phyloP scores from a whole-genome alignment of 2,113 vertebrate species.

The Nothobranchius furzeri region DNA sequence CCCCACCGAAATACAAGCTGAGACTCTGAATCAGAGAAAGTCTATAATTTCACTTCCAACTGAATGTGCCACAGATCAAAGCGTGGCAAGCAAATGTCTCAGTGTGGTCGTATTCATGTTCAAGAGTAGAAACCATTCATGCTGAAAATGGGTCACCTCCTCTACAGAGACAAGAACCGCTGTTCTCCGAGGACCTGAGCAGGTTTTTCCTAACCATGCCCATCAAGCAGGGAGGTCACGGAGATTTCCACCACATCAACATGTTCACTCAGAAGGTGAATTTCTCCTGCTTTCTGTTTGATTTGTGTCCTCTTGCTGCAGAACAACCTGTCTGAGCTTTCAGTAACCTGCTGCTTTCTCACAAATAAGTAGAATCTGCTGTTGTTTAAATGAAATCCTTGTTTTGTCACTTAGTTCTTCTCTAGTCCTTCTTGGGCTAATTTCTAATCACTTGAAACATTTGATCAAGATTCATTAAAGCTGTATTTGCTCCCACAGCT shows the following conservation, averaged over 20 bases:
- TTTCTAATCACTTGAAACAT: too few species aligned
- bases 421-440: too few species aligned
- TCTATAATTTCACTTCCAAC: too few species aligned
- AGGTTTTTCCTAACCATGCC: constrained; percentile 91
- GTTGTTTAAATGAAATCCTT: too few species aligned
- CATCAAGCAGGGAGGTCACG: constrained; percentile 92
- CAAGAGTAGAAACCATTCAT: not conserved
- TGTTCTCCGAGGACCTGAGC: constrained; percentile 89
- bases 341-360: too few species aligned
- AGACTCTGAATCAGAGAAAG: too few species aligned
- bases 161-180: constrained; percentile 85
- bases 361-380: too few species aligned
- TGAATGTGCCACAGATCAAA: too few species aligned
- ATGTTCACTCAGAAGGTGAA: constrained; percentile 92
- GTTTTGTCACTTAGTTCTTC: too few species aligned
- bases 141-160: constrained; percentile 16
- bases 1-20: too few species aligned
- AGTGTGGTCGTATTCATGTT: not conserved
- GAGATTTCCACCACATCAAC: constrained; percentile 93
- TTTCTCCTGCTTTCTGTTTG: not conserved
- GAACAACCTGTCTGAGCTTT: not conserved
- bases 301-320: not conserved
- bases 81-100: not conserved
- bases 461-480: too few species aligned
- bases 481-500: too few species aligned